Conservation (phyloP, 2,888 invertebrate species). For the Epinotia ramella region DNA sequence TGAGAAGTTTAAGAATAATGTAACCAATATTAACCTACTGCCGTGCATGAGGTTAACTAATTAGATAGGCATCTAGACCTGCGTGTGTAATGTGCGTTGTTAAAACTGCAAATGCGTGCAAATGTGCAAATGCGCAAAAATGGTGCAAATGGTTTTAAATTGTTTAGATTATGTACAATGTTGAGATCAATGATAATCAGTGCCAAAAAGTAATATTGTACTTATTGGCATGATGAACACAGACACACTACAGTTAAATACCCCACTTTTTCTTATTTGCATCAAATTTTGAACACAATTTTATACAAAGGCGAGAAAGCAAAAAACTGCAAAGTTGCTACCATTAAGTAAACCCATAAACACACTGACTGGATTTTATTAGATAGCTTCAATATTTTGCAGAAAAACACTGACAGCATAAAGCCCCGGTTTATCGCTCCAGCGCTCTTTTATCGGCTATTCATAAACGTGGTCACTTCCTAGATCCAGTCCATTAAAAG, state of each 20-base stretch:
- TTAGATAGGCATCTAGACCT: neutral
- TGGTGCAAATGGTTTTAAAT: slow-evolving; percentile 4
- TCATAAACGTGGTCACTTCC: slow-evolving; percentile 65
- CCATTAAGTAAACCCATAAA: neutral
- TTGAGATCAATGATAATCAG: slow-evolving; percentile 8
- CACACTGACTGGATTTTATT: neutral
- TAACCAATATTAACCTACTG: neutral
- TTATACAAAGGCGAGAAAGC: too few relatives aligned
- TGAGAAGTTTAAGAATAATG: neutral
- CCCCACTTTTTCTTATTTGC: too few relatives aligned
- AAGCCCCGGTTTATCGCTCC: slow-evolving; percentile 42
- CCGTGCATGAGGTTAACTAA: slow-evolving; percentile 1
- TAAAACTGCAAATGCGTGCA: slow-evolving; percentile 20
- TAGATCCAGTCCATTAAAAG: slow-evolving; percentile 67
- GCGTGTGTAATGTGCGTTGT: slow-evolving; percentile 17
- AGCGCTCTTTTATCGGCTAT: slow-evolving; percentile 56
- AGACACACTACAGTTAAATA: too few relatives aligned
- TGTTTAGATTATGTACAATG: neutral
- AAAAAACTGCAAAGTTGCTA: neutral
- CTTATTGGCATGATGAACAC: neutral
- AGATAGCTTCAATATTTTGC: slow-evolving; percentile 16
- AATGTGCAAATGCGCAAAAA: too few relatives aligned
- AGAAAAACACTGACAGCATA: slow-evolving; percentile 30
- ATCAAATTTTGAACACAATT: too few relatives aligned
- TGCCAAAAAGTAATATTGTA: neutral